Conservation (phyloP, 2,113 vertebrate genomes). For the Platichthys flesus region DNA sequence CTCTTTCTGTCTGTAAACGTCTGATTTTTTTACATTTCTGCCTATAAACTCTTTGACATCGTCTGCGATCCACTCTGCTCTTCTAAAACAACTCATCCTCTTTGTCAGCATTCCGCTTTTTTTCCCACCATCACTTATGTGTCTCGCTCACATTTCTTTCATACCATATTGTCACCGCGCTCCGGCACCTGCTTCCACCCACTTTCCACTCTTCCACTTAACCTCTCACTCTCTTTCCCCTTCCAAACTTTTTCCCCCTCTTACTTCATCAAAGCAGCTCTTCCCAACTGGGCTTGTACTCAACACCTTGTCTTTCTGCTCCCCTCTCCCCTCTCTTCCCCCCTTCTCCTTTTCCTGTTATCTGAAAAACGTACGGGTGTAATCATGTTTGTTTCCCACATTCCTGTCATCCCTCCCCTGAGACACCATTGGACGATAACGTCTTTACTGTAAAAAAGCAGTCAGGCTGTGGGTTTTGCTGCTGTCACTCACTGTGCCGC, state of each 20-base stretch:
- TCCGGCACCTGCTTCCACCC: constrained; percentile 47
- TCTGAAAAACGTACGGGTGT: constrained; percentile 60
- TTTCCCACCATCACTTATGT: constrained; percentile 33
- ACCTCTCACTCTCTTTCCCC: constrained; percentile 23
- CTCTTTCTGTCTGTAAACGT: neutral
- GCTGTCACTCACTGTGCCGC: constrained; percentile 58
- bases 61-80: constrained; percentile 38
- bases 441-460: constrained; percentile 76
- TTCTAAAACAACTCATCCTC: constrained; percentile 47
- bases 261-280: constrained; percentile 47
- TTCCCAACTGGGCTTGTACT: constrained; percentile 53
- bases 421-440: constrained; percentile 69
- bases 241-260: constrained; percentile 10
- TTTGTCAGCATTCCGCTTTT: constrained; percentile 40
- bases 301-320: constrained; percentile 59
- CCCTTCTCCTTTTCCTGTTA: constrained; percentile 61
- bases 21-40: constrained; percentile 2
- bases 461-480: constrained; percentile 47
- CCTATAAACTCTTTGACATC: constrained; percentile 36
- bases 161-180: constrained; percentile 54
- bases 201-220: constrained; percentile 29
- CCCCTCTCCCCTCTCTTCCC: constrained; percentile 1
- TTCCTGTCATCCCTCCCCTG: constrained; percentile 68
- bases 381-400: constrained; percentile 78
- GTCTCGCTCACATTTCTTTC: constrained; percentile 46